Base-by-base conservation (phyloP, 2,888 invertebrate genomes). In the Thera obeliscata region DNA sequence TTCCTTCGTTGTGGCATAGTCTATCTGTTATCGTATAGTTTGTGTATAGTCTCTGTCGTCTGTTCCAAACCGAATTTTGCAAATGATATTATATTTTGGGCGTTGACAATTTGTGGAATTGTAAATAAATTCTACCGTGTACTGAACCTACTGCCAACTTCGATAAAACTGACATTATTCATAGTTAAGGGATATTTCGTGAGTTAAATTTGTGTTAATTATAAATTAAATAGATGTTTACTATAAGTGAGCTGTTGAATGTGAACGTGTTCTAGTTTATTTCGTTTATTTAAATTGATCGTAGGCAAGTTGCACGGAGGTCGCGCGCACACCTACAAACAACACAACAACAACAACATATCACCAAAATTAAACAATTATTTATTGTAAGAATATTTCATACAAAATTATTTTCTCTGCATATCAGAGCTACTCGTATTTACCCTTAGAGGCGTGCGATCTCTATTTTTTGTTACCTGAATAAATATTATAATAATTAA, bases 381-480 rank as follows among this genome's bases (percentile, higher is more conserved):
- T 58, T 65, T 67, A 75, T 74, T 70, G 66, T 73, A 22, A 22
- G 22, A 22, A 77, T 73, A 73, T 76, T 72, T 72, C 62, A 70
- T 75, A 69, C 75, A 75, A 73, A 79, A 79, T 79, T 70, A 71
- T 72, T 73, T 78, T 78, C 81, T 77, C 83, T 78, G 86, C 90
- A 91, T 90, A 91, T 90, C 90, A 87, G 76, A 71, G 72, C 72
- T 64, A 74, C 68, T 76, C 77, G 73, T 76, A 71, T 79, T 76
- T 75, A 76, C 77, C 71, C 69, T 72, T 72, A 75, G 74, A 77
- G 73, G 82, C 84, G 87, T 87, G 89, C 80, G 88, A 80, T 84
- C 90, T 85, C 76, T 79, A 75, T 73, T 91, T 91, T 93, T 93
- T 93, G 94, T 94, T 94, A 94, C 94, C 94, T 94, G 94, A 94